Conservation (phyloP, 2,888 invertebrate species). For the Drosophila kanekoi region DNA sequence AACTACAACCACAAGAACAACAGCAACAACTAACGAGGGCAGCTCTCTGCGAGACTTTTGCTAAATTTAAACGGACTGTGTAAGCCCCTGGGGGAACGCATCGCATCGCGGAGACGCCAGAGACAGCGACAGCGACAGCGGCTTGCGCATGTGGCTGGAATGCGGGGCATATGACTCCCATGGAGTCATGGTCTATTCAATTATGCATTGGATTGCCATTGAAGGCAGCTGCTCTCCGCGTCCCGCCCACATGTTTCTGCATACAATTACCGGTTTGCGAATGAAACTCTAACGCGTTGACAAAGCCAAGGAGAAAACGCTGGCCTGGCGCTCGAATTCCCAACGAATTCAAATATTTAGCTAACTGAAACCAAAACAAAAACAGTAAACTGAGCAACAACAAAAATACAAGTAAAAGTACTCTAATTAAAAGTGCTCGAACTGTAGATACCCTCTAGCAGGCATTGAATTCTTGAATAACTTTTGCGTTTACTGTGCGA, state of each 20-base stretch:
- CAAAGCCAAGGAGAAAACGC: constrained; percentile 37
- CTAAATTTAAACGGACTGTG: constrained; percentile 56
- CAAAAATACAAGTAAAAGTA: neutral
- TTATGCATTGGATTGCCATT: constrained; percentile 40
- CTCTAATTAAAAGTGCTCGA: neutral
- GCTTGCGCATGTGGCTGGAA: constrained; percentile 42
- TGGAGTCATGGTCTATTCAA: constrained; percentile 33
- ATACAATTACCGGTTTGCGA: constrained; percentile 53
- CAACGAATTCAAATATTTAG: constrained; percentile 59
- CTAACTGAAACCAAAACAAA: constrained; percentile 53
- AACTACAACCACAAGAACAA: constrained; percentile 1
- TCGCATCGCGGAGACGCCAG: neutral
- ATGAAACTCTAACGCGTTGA: constrained; percentile 55
- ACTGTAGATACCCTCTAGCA: no score
- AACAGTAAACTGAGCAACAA: constrained; percentile 6
- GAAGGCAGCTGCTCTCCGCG: constrained; percentile 21
- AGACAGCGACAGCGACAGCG: constrained; percentile 2
- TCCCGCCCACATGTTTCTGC: constrained; percentile 23
- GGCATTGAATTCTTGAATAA: no score
- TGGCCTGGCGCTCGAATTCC: constrained; percentile 40
- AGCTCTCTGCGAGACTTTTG: constrained; percentile 13
- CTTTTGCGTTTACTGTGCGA: no score
- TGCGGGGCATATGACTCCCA: constrained; percentile 38
- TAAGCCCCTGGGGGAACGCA: constrained; percentile 29
- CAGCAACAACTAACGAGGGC: constrained; percentile 15